A percentile compares a stretch with the other conserved stretches of the same genome.
Conservation (phyloP, 2,113 vertebrate species). For the Dicentrarchus labrax region DNA sequence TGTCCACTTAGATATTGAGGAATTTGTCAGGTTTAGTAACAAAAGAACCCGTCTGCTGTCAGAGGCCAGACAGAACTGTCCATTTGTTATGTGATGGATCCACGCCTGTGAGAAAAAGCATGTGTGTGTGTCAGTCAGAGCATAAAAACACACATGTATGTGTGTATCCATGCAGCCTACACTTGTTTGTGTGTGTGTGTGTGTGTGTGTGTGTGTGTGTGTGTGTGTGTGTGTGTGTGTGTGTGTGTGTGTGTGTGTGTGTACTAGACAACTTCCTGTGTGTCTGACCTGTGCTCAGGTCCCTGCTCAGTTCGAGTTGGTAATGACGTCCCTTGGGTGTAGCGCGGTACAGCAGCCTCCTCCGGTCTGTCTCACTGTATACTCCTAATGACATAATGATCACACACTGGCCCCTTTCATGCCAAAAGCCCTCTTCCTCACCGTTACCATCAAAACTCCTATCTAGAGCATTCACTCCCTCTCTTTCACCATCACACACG, state of each 20-base stretch:
- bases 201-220: constrained; percentile 49
- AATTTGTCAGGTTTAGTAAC: constrained; percentile 75
- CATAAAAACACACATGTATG: not conserved
- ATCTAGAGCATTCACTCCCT: constrained; percentile 38
- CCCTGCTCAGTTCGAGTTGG: constrained; percentile 76
- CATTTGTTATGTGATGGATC: constrained; percentile 76
- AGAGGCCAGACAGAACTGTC: constrained; percentile 71
- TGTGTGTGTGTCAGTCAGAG: constrained; percentile 21
- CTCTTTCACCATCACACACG: constrained; percentile 15
- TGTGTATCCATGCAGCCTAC: constrained; percentile 13
- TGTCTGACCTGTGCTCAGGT: constrained; percentile 78
- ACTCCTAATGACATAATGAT: constrained; percentile 84
- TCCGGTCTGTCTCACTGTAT: constrained; percentile 80
- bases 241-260: constrained; percentile 29
- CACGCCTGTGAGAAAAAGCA: constrained; percentile 41
- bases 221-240: not conserved
- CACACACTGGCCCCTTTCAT: constrained; percentile 78
- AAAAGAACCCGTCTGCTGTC: constrained; percentile 70
- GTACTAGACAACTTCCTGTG: constrained; percentile 64
- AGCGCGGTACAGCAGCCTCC: constrained; percentile 69
- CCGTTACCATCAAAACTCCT: constrained; percentile 67
- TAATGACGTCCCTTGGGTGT: constrained; percentile 83
- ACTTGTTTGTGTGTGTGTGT: not conserved
- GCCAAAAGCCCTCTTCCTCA: constrained; percentile 77
- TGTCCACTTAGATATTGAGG: constrained; percentile 77